Evolutionary conservation across 2,797 vertebrate genomes (phyloP).

Genomic region (Ateles fusciceps): DNA sequence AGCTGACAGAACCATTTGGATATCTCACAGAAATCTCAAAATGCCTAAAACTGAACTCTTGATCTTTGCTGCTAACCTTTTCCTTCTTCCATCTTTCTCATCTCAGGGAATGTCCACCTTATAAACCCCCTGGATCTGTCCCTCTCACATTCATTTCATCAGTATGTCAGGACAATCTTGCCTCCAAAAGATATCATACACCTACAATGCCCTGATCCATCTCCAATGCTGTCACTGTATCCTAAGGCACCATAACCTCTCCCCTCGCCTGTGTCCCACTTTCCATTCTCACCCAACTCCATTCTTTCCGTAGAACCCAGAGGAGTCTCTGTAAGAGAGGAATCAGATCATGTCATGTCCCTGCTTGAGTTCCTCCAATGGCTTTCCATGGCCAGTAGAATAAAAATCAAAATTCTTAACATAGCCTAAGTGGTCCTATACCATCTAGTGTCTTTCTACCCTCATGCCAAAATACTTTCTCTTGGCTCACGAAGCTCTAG

Average conservation of each 20-base stretch:
- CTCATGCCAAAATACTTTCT: background rate
- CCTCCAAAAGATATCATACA: background rate
- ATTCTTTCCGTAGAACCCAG: background rate
- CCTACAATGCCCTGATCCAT: background rate
- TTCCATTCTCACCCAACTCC: background rate
- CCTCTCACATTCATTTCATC: background rate
- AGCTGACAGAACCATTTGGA: background rate
- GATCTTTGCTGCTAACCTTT: background rate
- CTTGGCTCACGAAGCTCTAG: background rate
- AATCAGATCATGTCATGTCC: background rate
- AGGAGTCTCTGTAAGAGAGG: background rate
- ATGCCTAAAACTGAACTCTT: background rate
- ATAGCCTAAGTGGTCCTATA: background rate
- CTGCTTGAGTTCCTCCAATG: background rate
- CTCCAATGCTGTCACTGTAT: background rate
- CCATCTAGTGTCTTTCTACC: background rate
- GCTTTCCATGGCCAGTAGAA: background rate
- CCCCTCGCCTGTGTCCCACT: background rate
- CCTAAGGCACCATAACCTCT: background rate
- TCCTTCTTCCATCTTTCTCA: background rate
- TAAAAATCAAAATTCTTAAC: background rate
- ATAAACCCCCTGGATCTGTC: background rate
- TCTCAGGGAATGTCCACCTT: background rate
- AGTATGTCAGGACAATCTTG: background rate
- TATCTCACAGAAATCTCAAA: background rate